Conservation (phyloP, 2,113 vertebrate genomes). For the Prochilodus magdalenae region DNA sequence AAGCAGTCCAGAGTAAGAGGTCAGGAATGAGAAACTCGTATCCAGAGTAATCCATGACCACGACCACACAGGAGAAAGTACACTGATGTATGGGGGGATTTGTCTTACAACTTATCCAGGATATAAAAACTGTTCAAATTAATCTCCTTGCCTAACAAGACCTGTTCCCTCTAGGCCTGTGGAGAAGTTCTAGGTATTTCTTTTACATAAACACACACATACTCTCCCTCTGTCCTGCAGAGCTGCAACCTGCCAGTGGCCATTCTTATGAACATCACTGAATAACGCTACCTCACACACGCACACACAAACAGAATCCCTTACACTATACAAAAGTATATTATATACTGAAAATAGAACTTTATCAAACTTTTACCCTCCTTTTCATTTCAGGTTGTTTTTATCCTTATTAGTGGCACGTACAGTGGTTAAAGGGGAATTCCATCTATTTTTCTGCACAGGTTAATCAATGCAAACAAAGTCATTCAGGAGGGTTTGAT, state of each 20-base stretch:
- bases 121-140: constrained; percentile 24
- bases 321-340: constrained; percentile 15
- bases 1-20: constrained; percentile 47
- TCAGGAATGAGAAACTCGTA: constrained; percentile 45
- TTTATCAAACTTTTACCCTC: neutral
- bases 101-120: constrained; percentile 33
- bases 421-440: neutral
- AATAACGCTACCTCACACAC: constrained; percentile 16
- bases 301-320: constrained; percentile 41
- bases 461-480: no score
- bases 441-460: no score
- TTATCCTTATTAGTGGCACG: constrained; percentile 3
- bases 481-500: no score
- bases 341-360: neutral
- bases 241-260: constrained; percentile 31
- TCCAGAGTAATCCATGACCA: constrained; percentile 40
- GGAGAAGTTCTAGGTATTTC: constrained; percentile 1
- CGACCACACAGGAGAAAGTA: constrained; percentile 45
- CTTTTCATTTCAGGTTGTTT: constrained; percentile 15
- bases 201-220: constrained; percentile 7
- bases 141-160: constrained; percentile 31
- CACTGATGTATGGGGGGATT: constrained; percentile 31
- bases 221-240: constrained; percentile 56
- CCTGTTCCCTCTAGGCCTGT: constrained; percentile 10
- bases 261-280: constrained; percentile 21